phyloP scores from a whole-genome alignment of 2,888 invertebrate genomes.

The Kuschelorhynchus macadamiae region DNA sequence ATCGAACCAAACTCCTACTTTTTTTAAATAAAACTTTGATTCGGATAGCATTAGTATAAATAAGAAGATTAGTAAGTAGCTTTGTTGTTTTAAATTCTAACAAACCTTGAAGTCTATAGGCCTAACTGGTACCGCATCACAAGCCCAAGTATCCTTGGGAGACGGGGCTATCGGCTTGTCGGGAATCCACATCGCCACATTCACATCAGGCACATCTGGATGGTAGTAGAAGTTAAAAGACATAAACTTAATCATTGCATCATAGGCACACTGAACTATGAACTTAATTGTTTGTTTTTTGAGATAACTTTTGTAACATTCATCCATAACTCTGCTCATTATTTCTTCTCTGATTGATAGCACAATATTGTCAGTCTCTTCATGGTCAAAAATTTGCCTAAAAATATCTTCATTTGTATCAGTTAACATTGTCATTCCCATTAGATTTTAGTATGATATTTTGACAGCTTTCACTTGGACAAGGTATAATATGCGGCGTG shows the following conservation, averaged over 20 bases:
- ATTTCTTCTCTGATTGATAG: conserved; percentile 43
- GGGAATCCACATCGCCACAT: conserved; percentile 26
- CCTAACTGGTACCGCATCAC: conserved; percentile 21
- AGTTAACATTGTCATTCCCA: no score
- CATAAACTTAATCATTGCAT: conserved; percentile 41
- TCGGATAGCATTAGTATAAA: no score
- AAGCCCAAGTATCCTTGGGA: conserved; percentile 46
- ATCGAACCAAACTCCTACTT: no score
- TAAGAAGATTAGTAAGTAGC: no score
- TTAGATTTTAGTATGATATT: no score
- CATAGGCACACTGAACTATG: conserved; percentile 47
- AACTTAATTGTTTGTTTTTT: conserved; percentile 43
- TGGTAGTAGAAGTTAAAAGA: conserved; percentile 45
- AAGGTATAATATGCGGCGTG: no score
- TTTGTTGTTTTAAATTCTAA: no score
- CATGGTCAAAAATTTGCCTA: conserved; percentile 8
- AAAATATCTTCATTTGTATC: no score
- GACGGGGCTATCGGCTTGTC: conserved; percentile 41
- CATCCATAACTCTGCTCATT: conserved; percentile 40
- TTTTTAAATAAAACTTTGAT: no score
- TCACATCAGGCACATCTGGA: conserved; percentile 26
- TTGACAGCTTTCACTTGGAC: no score
- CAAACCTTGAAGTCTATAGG: conserved; percentile 5
- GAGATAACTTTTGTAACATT: conserved; percentile 39
- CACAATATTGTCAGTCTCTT: conserved; percentile 32